Conservation (phyloP, 2,888 invertebrate species). For the Scelioninae gen. 2 region DNA sequence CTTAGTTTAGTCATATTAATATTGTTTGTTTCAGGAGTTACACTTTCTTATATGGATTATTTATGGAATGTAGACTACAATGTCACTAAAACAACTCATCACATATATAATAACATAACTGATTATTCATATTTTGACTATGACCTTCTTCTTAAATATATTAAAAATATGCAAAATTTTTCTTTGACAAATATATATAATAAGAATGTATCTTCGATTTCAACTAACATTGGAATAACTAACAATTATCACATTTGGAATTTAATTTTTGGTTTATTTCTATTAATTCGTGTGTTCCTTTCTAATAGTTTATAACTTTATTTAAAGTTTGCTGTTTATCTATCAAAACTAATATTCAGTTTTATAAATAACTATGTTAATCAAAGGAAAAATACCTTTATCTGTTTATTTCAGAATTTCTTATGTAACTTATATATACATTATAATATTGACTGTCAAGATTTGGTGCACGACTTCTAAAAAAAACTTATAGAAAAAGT, state of each 20-base stretch:
- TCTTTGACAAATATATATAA: constrained; percentile 64
- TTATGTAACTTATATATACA: too few species aligned
- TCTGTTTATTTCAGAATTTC: too few species aligned
- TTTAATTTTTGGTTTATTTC: constrained; percentile 7
- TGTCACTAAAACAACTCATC: constrained; percentile 70
- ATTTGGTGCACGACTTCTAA: too few species aligned
- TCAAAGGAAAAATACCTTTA: too few species aligned
- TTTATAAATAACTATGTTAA: too few species aligned
- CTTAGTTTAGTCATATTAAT: constrained; percentile 58
- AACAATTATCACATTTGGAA: too few species aligned
- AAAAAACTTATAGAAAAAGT: too few species aligned
- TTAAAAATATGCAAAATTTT: constrained; percentile 67
- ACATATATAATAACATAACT: constrained; percentile 67
- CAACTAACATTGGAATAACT: constrained; percentile 67
- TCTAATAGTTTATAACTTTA: not conserved
- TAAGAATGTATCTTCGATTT: constrained; percentile 68
- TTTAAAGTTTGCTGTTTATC: too few species aligned
- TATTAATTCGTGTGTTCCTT: constrained; percentile 2
- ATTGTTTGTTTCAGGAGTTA: constrained; percentile 75
- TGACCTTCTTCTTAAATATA: constrained; percentile 68
- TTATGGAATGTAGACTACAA: constrained; percentile 69
- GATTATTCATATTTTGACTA: constrained; percentile 66
- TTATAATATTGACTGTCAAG: too few species aligned
- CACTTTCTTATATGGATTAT: constrained; percentile 72
- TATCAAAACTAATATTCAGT: too few species aligned